phyloP scores from a whole-genome alignment of 2,797 vertebrate genomes.

The Pseudocheirus occidentalis region DNA sequence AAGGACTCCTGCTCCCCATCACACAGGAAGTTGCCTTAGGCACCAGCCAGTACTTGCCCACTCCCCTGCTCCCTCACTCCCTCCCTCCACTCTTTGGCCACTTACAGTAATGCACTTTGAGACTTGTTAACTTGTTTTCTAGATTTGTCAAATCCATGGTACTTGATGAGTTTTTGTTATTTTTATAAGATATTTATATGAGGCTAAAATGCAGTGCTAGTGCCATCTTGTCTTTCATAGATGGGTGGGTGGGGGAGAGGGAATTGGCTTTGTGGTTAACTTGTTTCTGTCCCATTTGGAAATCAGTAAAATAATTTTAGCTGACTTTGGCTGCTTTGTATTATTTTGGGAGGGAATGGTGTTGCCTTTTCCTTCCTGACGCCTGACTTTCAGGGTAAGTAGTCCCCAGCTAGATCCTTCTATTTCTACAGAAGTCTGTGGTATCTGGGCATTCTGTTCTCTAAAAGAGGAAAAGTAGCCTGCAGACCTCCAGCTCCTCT shows the following conservation, averaged over 20 bases:
- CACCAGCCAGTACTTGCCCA: neutral
- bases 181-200: conserved; percentile 77
- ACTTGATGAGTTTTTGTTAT: conserved; percentile 64
- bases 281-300: conserved; percentile 47
- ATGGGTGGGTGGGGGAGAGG: neutral
- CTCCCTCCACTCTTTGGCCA: neutral
- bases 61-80: neutral
- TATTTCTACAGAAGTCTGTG: neutral
- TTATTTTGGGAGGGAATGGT: neutral
- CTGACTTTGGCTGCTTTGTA: conserved; percentile 5
- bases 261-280: conserved; percentile 62
- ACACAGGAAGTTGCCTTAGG: neutral
- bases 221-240: conserved; percentile 34
- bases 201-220: conserved; percentile 21
- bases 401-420: neutral
- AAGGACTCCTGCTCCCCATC: neutral
- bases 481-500: neutral
- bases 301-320: conserved; percentile 70
- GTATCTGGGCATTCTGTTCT: neutral
- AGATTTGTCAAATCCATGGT: conserved; percentile 28
- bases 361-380: neutral
- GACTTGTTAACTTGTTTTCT: neutral
- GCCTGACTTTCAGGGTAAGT: neutral
- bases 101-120: neutral
- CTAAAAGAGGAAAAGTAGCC: neutral